phyloP scores from a whole-genome alignment of 1,140 invertebrate species.

The Dreissena polymorpha region DNA sequence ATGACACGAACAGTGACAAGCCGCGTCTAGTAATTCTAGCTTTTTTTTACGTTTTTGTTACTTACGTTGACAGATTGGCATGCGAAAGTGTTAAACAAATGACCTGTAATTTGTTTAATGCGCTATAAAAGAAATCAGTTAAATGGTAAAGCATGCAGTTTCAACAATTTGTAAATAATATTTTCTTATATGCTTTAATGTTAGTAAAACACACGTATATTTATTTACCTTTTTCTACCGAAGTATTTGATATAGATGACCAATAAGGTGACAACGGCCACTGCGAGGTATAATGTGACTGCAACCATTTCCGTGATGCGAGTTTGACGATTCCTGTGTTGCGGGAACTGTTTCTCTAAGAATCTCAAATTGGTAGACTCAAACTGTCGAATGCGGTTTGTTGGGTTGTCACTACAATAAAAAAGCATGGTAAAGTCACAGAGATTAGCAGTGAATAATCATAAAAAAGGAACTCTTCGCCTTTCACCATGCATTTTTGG shows the following conservation, averaged over 20 bases:
- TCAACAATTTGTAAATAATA: neutral
- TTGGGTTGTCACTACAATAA: too few species aligned
- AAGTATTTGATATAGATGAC: conserved; percentile 70
- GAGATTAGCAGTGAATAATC: too few species aligned
- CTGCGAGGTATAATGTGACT: conserved; percentile 63
- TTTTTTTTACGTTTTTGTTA: neutral
- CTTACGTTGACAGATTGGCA: neutral
- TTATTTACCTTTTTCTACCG: conserved; percentile 66
- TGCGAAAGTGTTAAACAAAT: conserved; percentile 18
- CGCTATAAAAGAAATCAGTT: neutral
- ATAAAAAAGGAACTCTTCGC: too few species aligned
- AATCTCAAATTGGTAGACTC: too few species aligned
- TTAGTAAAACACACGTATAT: conserved; percentile 4
- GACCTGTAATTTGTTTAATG: conserved; percentile 19
- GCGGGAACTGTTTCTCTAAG: too few species aligned
- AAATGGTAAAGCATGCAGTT: conserved; percentile 11
- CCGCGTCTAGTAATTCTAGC: neutral
- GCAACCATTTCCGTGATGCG: conserved; percentile 64
- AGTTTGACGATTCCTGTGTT: neutral
- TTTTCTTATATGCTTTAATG: neutral
- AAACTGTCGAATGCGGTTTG: too few species aligned
- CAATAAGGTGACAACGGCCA: conserved; percentile 46
- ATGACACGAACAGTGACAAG: conserved; percentile 1
- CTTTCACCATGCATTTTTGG: too few species aligned
- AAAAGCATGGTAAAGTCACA: too few species aligned